Evolutionary conservation across 2,888 invertebrate genomes (phyloP).

Genomic region (Anodontia alba): DNA sequence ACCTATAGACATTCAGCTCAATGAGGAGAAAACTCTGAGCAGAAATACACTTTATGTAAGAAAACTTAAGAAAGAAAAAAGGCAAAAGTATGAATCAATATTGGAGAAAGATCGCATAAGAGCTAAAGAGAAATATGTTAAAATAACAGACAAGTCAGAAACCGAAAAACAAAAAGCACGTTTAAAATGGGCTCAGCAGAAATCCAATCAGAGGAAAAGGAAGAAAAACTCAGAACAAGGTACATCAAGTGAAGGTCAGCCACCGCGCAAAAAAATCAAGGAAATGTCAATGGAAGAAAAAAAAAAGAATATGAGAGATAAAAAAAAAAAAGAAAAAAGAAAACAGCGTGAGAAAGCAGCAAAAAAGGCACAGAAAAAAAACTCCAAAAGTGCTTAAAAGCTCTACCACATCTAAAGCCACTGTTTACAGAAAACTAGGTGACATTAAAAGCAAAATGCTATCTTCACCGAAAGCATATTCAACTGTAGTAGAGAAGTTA

Average conservation of each 20-base stretch:
- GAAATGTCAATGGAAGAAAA: conserved; percentile 13
- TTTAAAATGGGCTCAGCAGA: conserved; percentile 7
- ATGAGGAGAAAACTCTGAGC: not conserved
- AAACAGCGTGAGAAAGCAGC: not conserved
- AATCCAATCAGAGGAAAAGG: conserved; percentile 10
- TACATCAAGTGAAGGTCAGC: conserved; percentile 4
- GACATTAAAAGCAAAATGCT: conserved; percentile 6
- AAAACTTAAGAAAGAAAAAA: not conserved
- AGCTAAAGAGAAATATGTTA: conserved; percentile 14
- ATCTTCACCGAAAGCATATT: conserved; percentile 7
- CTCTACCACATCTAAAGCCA: not conserved
- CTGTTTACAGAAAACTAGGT: conserved; percentile 10
- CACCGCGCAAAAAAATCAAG: conserved; percentile 5
- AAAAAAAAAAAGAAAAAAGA: conserved; percentile 3
- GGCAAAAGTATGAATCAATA: not conserved
- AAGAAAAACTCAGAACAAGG: conserved; percentile 8
- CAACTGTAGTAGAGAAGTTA: not conserved
- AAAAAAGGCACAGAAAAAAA: not conserved
- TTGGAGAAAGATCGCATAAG: conserved; percentile 2
- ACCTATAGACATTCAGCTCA: not conserved
- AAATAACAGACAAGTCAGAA: conserved; percentile 3
- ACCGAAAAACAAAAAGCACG: not conserved
- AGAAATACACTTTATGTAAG: conserved; percentile 1
- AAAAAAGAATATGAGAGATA: not conserved
- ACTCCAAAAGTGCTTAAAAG: conserved; percentile 1